Evolutionary conservation across 2,113 vertebrate genomes (phyloP).

Genomic region (Vulpes ferrilata): DNA sequence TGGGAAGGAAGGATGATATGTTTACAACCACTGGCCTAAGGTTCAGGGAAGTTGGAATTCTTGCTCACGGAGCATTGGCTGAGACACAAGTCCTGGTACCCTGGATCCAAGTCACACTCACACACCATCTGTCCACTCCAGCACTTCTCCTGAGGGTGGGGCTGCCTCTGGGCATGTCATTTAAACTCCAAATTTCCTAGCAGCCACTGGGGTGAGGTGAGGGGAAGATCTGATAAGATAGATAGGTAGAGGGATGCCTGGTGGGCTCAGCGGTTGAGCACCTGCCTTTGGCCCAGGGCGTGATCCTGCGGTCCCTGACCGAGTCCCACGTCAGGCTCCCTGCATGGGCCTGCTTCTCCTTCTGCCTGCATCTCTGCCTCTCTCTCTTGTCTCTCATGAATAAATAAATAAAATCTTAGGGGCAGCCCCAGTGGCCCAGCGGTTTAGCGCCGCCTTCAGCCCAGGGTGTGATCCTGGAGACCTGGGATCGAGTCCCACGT

Average conservation of each 20-base stretch:
- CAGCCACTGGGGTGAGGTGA: background rate
- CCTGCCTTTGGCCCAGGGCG: no score
- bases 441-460: no score
- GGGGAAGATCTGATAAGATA: background rate
- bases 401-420: no score
- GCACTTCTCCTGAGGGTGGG: background rate
- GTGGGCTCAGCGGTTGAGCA: no score
- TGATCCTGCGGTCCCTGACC: no score
- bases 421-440: no score
- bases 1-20: background rate
- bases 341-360: no score
- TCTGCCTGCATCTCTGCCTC: no score
- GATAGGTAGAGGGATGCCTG: background rate
- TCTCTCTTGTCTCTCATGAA: no score
- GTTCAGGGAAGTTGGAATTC: background rate
- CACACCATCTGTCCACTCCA: background rate
- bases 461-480: no score
- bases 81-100: background rate
- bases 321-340: no score
- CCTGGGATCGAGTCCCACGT: no score
- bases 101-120: background rate
- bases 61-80: background rate
- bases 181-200: background rate
- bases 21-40: background rate
- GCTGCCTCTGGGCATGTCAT: background rate